Evolutionary conservation across 2,113 vertebrate genomes (phyloP), one percentile per base, ranked within the genome.

Genomic region (Neogale vison): DNA sequence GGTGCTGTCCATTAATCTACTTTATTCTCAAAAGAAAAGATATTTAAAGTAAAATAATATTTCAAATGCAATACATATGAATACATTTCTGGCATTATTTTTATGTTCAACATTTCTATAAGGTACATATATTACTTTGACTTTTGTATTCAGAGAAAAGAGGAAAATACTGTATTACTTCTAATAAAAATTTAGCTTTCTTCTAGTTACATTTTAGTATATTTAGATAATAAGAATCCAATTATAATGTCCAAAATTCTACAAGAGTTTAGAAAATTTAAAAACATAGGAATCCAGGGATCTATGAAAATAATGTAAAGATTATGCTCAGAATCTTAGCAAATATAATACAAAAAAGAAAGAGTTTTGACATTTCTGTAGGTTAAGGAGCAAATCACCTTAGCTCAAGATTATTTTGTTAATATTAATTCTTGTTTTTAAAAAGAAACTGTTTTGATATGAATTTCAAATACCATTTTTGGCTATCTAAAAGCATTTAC

Each of bases 341-440:
- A 61, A 94, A 92, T 50, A 61, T n/a, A 57, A 85, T 14, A 8
- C 39, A 71, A 74, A 74, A 88, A 67, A 93, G 36, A 59, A 18
- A 45, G 10, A 23, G 10, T 82, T 89, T 34, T 92, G 3, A 34
- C 7, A 69, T 88, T 96, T 97, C 7, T 83, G 5, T 34, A 74
- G 45, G 7, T 57, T 95, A 92, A 93, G 97, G 26, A 52, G 84
- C 7, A 74, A 93, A 94, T 74, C 57, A 95, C 86, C 4, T 77
- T 89, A 36, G 39, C n/a, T 96, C 21, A 29, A 42, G 42, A 47
- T n/a, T 11, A 55, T 92, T 96, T 96, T 95, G 97, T 95, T 97
- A 96, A 79, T 83, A 89, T 34, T 57, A 39, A 93, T 80, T 83
- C 84, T 92, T 84, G 71, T 34, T 21, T 71, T 95, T 34, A 52